phyloP scores from a whole-genome alignment of 2,797 vertebrate genomes.

The Chaetophractus vellerosus region DNA sequence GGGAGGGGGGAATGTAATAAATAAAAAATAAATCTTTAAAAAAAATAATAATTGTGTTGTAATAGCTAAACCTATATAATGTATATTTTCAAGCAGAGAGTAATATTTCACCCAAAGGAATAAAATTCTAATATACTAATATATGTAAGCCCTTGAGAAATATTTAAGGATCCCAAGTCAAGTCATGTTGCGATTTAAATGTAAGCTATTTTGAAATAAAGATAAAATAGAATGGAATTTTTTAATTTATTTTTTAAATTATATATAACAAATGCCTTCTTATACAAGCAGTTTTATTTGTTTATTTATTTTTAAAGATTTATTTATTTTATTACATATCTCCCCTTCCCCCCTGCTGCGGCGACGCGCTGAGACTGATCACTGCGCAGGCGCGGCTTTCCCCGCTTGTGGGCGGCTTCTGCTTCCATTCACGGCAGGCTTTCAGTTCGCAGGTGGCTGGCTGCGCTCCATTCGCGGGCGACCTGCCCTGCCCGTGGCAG shows the following conservation, averaged over 20 bases:
- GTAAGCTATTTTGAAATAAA: conserved; percentile 11
- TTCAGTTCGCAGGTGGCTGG: too few relatives aligned
- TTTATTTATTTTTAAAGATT: too few relatives aligned
- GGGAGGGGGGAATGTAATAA: too few relatives aligned
- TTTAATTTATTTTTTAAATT: conserved; percentile 46
- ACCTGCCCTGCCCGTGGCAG: too few relatives aligned
- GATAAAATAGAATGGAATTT: neutral
- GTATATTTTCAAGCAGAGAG: conserved; percentile 17
- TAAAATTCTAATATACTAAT: neutral
- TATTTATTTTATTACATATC: too few relatives aligned
- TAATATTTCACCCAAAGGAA: neutral
- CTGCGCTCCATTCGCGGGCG: too few relatives aligned
- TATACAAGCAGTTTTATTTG: neutral
- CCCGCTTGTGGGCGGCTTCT: too few relatives aligned
- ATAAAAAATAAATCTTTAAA: too few relatives aligned
- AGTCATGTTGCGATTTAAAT: neutral
- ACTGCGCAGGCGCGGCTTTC: too few relatives aligned
- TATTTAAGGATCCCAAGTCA: neutral
- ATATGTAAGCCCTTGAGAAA: conserved; percentile 6
- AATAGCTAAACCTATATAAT: conserved; percentile 8
- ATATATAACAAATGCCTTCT: neutral
- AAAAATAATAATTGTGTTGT: neutral
- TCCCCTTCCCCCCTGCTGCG: too few relatives aligned
- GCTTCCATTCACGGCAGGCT: too few relatives aligned
- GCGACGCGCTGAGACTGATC: too few relatives aligned